Base-by-base conservation (phyloP, 1,140 invertebrate species). In the Drosophila equinoxialis region DNA sequence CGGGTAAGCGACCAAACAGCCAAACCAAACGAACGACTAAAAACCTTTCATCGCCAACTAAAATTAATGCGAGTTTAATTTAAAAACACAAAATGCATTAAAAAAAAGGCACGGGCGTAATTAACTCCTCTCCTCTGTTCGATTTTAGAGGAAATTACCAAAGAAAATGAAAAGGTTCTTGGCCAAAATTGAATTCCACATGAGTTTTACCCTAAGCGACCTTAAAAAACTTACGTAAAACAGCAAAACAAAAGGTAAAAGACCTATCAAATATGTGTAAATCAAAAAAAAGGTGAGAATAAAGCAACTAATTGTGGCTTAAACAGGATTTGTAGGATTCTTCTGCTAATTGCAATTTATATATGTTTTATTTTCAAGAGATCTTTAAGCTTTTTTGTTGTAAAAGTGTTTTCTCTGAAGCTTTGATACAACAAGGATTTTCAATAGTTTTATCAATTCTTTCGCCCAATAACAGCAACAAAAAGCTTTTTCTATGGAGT, bases 41-140 rank as follows among this genome's bases (percentile, higher is more conserved):
- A 30, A 60, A 60, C 45, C 45, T 51, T 51, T 51, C 45, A 51
- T 51, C 41, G 41, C 33, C 58, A 71, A 51, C 45, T 51, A 20
- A 62, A 60, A 59, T 73, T 68, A 68, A 76, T 68, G 70, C 20
- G 65, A 65, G 64, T 76, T 72, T 68, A 76, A 76, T 58, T 30
- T 30, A 30, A 30, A 30, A 30, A 6, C 30, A 30, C 30, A 30
- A 30, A 30, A 30, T 30, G 30, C 30, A 30, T 35, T 37, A 2
- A 13, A 33, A 33, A 20, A 14, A 11, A 23, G 1, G 3, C 45
- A 51, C 8, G 6, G 45, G 45, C 45, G 45, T 51, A 51, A 51
- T 8, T 17, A 23, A 14, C 7, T 23, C 17, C 17, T 17, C 17
- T 23, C 17, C 1, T 10, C 23, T 1, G n/a, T 6, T 20, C 2